phyloP scores from a whole-genome alignment of 2,797 vertebrate species.

The Glyptemys insculpta region DNA sequence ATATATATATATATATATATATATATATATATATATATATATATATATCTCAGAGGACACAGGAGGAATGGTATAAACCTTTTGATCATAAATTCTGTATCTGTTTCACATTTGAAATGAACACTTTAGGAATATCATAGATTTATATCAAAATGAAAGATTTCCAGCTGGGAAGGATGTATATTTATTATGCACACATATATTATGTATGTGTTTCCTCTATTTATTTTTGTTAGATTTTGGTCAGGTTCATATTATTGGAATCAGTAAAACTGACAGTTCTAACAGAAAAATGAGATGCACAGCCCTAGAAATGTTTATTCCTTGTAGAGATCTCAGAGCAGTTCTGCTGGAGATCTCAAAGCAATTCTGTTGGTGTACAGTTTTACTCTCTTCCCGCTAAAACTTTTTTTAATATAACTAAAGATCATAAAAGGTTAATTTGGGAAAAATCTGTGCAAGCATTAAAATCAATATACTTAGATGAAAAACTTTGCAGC shows the following conservation, averaged over 20 bases:
- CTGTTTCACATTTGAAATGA: conserved; percentile 56
- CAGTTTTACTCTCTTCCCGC: conserved; percentile 14
- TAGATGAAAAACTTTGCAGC: conserved; percentile 37
- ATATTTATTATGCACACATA: conserved; percentile 52
- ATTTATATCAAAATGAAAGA: conserved; percentile 39
- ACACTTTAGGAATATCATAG: conserved; percentile 39
- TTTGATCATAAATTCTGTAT: conserved; percentile 60
- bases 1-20: conserved; percentile 2
- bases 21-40: not conserved
- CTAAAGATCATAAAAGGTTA: conserved; percentile 49
- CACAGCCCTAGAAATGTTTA: not conserved
- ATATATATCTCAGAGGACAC: conserved; percentile 21
- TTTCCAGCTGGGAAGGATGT: conserved; percentile 19
- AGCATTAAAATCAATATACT: conserved; percentile 61
- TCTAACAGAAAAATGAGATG: conserved; percentile 33
- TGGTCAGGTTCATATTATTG: conserved; percentile 42
- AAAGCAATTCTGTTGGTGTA: not conserved
- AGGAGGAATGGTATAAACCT: not conserved
- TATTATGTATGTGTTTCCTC: conserved; percentile 36
- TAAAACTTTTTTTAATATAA: conserved; percentile 60
- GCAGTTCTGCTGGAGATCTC: not conserved
- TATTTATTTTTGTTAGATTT: conserved; percentile 61
- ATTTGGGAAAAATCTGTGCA: conserved; percentile 40
- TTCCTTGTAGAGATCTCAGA: conserved; percentile 37
- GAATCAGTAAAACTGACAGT: conserved; percentile 7